Base-by-base conservation (phyloP, 2,888 invertebrate genomes). In the Clostera curtula region DNA sequence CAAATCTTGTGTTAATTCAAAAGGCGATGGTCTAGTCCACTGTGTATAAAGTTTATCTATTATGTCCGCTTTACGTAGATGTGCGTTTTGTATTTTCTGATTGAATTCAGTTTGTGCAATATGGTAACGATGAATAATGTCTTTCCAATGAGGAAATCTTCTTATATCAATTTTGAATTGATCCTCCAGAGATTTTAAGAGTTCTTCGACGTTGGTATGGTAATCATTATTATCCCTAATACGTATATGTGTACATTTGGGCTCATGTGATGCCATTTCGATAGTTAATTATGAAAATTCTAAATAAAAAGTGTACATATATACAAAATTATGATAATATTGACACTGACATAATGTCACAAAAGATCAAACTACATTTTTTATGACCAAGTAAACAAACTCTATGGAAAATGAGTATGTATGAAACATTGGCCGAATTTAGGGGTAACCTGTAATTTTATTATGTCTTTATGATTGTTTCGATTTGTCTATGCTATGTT, bases 31-130 rank as follows among this genome's bases (percentile, higher is more conserved):
- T 43, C 71, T 66, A 6, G 45, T 57, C 8, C 40, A 48, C 41
- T 82, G 52, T 21, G 40, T 42, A 19, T 56, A 65, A 17, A 83
- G 38, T 34, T 72, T 79, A 3, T 71, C 34, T 33, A 80, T 62
- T 27, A 83, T 80, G 8, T 36, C 19, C 13, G 29, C 19, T 33
- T 75, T 73, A 11, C 75, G 67, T n/a, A 31, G 20, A 10, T 58
- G 49, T 12, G 67, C 58, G 21, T 50, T 54, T 45, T 61, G 56
- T 25, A 73, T 49, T 52, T 46, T 68, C 20, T 42, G 52, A 36
- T 65, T 65, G 24, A 40, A 67, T 17, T 67, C 56, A 2, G 56
- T 61, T 13, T 49, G 43, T 8, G 48, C 31, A 22, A 40, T 48
- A 26, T 72, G 55, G 26, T 79, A 45, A 12, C 57, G 48, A 38